phyloP scores from a whole-genome alignment of 2,888 invertebrate genomes.

The Flexamia atlantica region DNA sequence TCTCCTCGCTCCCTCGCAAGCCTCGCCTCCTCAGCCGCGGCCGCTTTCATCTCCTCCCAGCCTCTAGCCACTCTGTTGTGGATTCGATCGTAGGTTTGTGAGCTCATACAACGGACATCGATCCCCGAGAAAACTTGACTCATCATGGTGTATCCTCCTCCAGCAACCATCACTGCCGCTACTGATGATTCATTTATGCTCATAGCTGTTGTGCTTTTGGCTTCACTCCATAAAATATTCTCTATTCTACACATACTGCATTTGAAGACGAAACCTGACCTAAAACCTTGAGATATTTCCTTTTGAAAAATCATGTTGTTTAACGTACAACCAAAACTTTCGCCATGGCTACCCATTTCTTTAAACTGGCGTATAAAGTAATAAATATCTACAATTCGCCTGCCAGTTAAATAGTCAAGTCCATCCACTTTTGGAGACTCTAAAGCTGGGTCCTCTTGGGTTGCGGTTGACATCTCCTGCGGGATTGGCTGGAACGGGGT shows the following conservation, averaged over 20 bases:
- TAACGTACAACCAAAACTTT: conserved; percentile 29
- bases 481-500: not conserved
- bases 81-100: not conserved
- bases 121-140: conserved; percentile 29
- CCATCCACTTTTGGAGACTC: not conserved
- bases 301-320: conserved; percentile 14
- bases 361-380: conserved; percentile 7
- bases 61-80: conserved; percentile 25
- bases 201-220: not conserved
- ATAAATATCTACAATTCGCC: conserved; percentile 32
- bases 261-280: no score
- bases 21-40: conserved; percentile 51
- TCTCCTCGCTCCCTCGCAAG: conserved; percentile 68
- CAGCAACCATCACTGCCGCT: conserved; percentile 21
- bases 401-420: not conserved
- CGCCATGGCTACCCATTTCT: not conserved
- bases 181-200: conserved; percentile 35
- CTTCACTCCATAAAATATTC: conserved; percentile 37
- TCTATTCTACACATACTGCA: conserved; percentile 38
- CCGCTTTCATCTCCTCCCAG: conserved; percentile 54
- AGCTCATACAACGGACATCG: conserved; percentile 22
- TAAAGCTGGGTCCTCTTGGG: not conserved
- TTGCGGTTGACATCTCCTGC: not conserved
- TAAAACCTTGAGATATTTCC: no score
- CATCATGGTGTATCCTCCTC: conserved; percentile 29